A percentile compares a stretch with the other conserved stretches of the same genome.
Evolutionary conservation across 64 coral and sea anemone species (phyloP).

Genomic region (Actinia equina): DNA sequence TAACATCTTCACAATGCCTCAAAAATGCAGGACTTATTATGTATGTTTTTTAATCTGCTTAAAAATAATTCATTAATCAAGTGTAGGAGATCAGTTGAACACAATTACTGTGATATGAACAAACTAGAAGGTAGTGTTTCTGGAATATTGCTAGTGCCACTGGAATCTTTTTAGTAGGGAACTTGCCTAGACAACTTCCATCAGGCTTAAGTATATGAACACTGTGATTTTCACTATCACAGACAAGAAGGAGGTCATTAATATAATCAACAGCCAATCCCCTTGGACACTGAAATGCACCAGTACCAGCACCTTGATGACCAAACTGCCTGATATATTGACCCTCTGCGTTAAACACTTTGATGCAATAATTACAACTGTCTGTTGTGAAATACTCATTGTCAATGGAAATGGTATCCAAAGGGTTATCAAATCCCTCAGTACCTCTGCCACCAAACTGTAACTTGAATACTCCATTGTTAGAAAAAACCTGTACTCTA

Average conservation of each 20-base stretch:
- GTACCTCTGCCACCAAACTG: conserved; percentile 74
- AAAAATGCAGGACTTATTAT: no score
- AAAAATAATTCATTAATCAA: neutral
- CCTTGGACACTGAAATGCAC: conserved; percentile 86
- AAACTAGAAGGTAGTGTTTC: conserved; percentile 63
- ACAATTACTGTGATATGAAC: conserved; percentile 80
- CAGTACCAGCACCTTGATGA: conserved; percentile 44
- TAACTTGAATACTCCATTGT: conserved; percentile 72
- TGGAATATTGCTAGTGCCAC: conserved; percentile 62
- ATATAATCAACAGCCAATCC: conserved; percentile 62
- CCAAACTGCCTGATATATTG: conserved; percentile 89
- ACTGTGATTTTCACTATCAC: conserved; percentile 75
- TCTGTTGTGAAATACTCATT: conserved; percentile 82
- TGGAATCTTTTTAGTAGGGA: conserved; percentile 87
- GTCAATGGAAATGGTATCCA: conserved; percentile 57
- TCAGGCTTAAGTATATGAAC: conserved; percentile 75
- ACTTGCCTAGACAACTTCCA: conserved; percentile 66
- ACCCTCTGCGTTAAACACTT: conserved; percentile 81
- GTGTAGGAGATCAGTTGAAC: conserved; percentile 74
- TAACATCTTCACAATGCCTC: no score
- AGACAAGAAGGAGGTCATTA: conserved; percentile 68
- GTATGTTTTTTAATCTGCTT: neutral
- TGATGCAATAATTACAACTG: conserved; percentile 78
- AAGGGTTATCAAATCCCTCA: conserved; percentile 83
- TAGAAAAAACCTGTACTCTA: conserved; percentile 76